Evolutionary conservation across 1,140 invertebrate species (phyloP).

Genomic region (Rhyacophila brunnea): DNA sequence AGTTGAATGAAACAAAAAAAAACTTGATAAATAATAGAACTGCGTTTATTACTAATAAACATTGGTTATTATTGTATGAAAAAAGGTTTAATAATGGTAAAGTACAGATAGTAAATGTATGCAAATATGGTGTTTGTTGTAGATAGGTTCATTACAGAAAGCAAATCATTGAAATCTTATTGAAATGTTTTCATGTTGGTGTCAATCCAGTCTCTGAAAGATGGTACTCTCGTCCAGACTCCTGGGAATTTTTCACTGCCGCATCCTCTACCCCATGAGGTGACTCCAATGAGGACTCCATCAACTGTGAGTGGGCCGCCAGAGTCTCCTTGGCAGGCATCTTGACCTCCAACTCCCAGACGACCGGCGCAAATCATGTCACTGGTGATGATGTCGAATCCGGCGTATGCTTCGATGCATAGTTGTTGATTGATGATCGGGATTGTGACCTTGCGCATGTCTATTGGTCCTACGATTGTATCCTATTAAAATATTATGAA

Average conservation of each 20-base stretch:
- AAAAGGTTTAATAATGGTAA: too few relatives aligned
- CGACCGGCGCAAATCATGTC: conserved; percentile 71
- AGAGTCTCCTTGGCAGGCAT: conserved; percentile 56
- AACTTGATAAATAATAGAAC: too few relatives aligned
- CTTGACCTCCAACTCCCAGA: conserved; percentile 36
- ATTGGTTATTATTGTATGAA: too few relatives aligned
- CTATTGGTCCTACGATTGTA: conserved; percentile 27
- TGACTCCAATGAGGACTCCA: conserved; percentile 56
- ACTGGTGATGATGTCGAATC: conserved; percentile 49
- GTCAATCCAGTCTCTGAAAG: conserved; percentile 19
- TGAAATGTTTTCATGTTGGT: not conserved
- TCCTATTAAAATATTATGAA: too few relatives aligned
- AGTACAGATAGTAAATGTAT: too few relatives aligned
- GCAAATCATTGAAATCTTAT: too few relatives aligned
- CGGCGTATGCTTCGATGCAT: conserved; percentile 41
- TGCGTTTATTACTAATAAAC: too few relatives aligned
- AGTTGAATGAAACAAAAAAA: too few relatives aligned
- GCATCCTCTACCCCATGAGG: conserved; percentile 53
- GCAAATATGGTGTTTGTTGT: too few relatives aligned
- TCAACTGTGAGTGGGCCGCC: conserved; percentile 58
- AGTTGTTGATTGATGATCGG: conserved; percentile 40
- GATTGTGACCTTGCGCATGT: conserved; percentile 44
- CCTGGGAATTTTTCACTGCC: conserved; percentile 52
- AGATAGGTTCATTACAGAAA: too few relatives aligned
- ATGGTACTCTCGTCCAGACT: conserved; percentile 54